These are phyloP conservation scores for Poeciliopsis retropinna DNA, from an alignment of 2,113 vertebrate genomes.

Conservation along the genomic window DNA sequence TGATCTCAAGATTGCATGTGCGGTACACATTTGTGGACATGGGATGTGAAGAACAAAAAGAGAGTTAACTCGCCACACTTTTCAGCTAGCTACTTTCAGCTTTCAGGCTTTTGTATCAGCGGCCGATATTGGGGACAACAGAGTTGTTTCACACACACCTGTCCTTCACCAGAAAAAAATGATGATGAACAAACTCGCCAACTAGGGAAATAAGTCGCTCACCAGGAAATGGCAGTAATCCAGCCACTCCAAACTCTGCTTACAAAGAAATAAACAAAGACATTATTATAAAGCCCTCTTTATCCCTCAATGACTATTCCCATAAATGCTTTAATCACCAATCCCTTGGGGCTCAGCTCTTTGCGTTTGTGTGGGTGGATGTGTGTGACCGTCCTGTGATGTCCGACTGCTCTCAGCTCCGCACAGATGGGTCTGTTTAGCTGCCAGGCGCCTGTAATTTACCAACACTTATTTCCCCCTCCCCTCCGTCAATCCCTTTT, in stretches of 20 bases:
- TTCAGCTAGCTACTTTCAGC: constrained; percentile 31
- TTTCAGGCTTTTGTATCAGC: constrained; percentile 10
- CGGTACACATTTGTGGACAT: constrained; percentile 9
- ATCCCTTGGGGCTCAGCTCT: constrained; percentile 62
- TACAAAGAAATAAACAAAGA: constrained; percentile 82
- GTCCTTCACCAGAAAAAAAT: constrained; percentile 39
- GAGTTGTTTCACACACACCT: constrained; percentile 65
- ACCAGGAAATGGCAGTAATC: constrained; percentile 75
- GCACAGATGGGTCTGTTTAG: constrained; percentile 81
- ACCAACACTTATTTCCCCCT: constrained; percentile 63
- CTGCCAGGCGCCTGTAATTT: constrained; percentile 76
- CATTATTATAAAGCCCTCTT: constrained; percentile 78
- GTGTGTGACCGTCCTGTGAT: constrained; percentile 68
- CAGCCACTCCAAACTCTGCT: constrained; percentile 74
- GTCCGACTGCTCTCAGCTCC: constrained; percentile 74
- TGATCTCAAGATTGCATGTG: constrained; percentile 22
- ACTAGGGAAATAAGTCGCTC: constrained; percentile 58
- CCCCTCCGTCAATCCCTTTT: constrained; percentile 6
- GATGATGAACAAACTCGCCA: constrained; percentile 61
- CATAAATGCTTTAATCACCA: constrained; percentile 79
- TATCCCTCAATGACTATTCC: constrained; percentile 79
- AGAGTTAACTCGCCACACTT: constrained; percentile 54
- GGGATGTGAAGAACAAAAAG: constrained; percentile 3
- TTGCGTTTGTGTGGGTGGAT: constrained; percentile 55
- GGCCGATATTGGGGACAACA: constrained; percentile 5